Conservation (phyloP, 2,113 vertebrate genomes). For the Hydrochoerus hydrochaeris region DNA sequence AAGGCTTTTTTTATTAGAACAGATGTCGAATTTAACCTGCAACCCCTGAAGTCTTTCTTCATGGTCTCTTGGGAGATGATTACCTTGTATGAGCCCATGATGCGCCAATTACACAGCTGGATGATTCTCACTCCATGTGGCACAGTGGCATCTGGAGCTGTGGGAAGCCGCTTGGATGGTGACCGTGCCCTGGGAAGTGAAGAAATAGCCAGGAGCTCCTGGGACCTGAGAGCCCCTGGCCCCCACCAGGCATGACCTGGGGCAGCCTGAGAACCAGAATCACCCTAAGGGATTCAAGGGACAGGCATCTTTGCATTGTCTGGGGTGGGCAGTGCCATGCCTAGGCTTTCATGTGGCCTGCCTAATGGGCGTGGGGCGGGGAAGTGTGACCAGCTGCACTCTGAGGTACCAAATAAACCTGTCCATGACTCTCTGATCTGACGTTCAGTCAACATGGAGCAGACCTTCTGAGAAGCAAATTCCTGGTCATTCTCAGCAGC, state of each 20-base stretch:
- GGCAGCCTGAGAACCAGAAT: not conserved
- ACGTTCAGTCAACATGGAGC: not conserved
- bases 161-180: not conserved
- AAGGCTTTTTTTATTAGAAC: too few relatives aligned
- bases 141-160: not conserved
- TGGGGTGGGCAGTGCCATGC: fast-evolving
- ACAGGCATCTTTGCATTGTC: not conserved
- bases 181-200: not conserved
- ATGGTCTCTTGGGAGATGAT: not conserved
- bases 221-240: not conserved
- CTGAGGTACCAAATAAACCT: not conserved
- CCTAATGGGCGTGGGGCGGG: not conserved
- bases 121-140: not conserved
- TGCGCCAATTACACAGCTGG: not conserved
- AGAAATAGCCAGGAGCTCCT: not conserved
- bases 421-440: not conserved
- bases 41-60: not conserved
- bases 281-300: too few relatives aligned
- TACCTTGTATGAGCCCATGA: not conserved
- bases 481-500: not conserved
- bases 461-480: not conserved
- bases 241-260: not conserved
- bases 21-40: too few relatives aligned
- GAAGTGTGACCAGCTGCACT: not conserved
- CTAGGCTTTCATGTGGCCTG: not conserved